phyloP scores from a whole-genome alignment of 2,888 invertebrate genomes.

The Platycheirus albimanus region DNA sequence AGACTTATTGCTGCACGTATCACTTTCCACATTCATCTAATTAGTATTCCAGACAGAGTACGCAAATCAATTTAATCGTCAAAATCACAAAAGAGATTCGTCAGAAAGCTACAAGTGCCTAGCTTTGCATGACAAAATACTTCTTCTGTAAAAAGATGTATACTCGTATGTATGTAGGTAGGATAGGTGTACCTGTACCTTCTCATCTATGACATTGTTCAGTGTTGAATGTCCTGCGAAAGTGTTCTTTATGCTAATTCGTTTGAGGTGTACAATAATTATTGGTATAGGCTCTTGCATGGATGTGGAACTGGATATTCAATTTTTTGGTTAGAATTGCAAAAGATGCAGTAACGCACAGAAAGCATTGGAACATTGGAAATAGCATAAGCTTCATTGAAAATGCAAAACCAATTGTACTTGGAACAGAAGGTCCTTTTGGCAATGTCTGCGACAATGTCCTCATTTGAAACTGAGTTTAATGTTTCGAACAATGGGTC shows the following conservation, averaged over 20 bases:
- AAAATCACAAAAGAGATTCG: conserved; percentile 63
- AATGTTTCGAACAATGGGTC: conserved; percentile 1
- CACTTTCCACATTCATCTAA: conserved; percentile 53
- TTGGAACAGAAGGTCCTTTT: conserved; percentile 14
- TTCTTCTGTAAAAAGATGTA: conserved; percentile 5
- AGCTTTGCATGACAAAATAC: conserved; percentile 37
- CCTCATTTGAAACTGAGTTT: conserved; percentile 1
- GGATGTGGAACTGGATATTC: background rate
- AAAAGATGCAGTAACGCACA: conserved; percentile 36
- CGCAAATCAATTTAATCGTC: conserved; percentile 69
- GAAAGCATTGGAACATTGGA: background rate
- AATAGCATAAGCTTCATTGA: conserved; percentile 9
- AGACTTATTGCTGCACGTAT: conserved; percentile 56
- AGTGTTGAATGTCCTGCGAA: background rate
- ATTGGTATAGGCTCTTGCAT: background rate
- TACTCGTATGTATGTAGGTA: no score
- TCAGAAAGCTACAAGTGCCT: conserved; percentile 68
- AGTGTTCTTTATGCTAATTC: conserved; percentile 62
- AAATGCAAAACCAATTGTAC: conserved; percentile 53
- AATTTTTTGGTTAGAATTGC: conserved; percentile 11
- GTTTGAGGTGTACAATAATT: conserved; percentile 11
- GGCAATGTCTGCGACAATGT: background rate
- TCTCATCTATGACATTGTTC: conserved; percentile 6
- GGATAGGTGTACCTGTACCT: no score
- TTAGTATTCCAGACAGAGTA: conserved; percentile 60